Evolutionary conservation across 2,113 vertebrate genomes (phyloP).

Genomic region (Mungos mungo): DNA sequence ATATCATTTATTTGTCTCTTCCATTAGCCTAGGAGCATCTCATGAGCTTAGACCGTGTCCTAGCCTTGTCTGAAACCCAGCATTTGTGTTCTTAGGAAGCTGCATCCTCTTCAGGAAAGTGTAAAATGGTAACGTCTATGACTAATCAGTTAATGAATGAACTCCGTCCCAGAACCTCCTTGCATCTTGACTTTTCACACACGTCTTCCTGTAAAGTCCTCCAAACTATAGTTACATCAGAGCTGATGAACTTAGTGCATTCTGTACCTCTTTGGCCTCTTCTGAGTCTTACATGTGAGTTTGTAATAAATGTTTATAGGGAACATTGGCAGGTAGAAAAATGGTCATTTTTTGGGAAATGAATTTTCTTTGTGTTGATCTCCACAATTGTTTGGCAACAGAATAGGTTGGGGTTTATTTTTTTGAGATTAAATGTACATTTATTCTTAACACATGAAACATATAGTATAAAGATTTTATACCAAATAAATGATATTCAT

Average conservation of each 20-base stretch:
- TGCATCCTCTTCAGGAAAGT: not conserved
- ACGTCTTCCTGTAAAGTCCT: not conserved
- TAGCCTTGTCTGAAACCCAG: not conserved
- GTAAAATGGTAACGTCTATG: not conserved
- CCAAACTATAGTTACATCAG: not conserved
- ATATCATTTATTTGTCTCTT: not conserved
- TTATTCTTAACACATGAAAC: not conserved
- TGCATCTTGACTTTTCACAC: not conserved
- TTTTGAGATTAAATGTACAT: not conserved
- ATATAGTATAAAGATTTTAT: not conserved
- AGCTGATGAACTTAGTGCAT: not conserved
- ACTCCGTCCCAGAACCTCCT: not conserved
- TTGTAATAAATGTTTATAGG: constrained; percentile 33
- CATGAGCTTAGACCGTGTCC: not conserved
- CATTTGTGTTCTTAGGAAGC: not conserved
- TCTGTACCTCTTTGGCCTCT: not conserved
- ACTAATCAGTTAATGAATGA: not conserved
- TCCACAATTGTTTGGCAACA: constrained; percentile 4
- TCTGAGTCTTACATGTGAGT: not conserved
- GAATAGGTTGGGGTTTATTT: not conserved
- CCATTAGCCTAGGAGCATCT: not conserved
- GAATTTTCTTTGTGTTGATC: not conserved
- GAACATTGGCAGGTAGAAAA: not conserved
- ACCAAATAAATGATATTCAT: not conserved
- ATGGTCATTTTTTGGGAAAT: not conserved